Evolutionary conservation across 2,888 invertebrate species (phyloP), one percentile per base, ranked within the genome.

Genomic region (Abrostola triplasia): DNA sequence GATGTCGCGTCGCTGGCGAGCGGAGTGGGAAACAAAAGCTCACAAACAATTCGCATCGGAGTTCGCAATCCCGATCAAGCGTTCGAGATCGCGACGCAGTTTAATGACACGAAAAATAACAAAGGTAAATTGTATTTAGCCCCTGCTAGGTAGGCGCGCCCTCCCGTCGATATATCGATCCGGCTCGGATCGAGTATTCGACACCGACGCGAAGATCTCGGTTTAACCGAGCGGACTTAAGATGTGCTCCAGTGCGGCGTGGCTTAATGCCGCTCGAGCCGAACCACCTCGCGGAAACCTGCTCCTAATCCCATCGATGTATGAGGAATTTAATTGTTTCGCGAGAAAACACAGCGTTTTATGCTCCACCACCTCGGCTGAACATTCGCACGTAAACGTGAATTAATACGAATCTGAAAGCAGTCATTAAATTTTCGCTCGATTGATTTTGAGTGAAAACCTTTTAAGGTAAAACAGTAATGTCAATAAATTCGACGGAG

Each of bases 61-160:
- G 93, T 92, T 93, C 93, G 92, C 91, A 92, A 91, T 92, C 88
- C 92, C 92, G 92, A 92, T 93, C 92, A 86, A 92, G 90, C 91
- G 90, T 92, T 92, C 89, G 90, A 90, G 92, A 93, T 93, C 93
- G 92, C 93, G 90, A 93, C 93, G 92, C 92, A 93, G 93, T 94
- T 94, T 93, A 94, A 94, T 94, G 94, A 94, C 92, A 94, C 94
- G 94, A 94, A 94, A 94, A 94, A 94, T 94, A 94, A 94, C 94
- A 94, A 93, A 94, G 94, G 94, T 93, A 94, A 94, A 94, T 94
- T 94, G 94, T 94, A 94, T 94, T 94, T 92, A 93, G 91, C 90
- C 89, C 84, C 88, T 87, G 85, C 85, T 89, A 90, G 87, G 90
- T 90, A 90, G 90, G 90, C 90, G 87, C 87, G 84, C 88, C 88